Conservation (phyloP, 2,888 invertebrate genomes). For the Pheosia tremula region DNA sequence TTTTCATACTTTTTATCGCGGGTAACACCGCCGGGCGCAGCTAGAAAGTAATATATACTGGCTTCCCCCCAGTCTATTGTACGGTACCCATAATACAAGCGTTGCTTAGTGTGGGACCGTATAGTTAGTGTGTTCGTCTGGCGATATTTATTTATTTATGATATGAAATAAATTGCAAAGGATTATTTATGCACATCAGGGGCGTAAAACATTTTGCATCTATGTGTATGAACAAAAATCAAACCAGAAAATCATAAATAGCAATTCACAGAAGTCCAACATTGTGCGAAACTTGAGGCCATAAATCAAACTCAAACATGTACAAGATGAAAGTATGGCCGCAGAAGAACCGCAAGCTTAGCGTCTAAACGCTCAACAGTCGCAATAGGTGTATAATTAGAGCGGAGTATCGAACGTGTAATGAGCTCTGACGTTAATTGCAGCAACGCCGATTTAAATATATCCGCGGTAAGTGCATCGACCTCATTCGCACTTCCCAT, state of each 20-base stretch:
- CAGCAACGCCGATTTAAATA: slow-evolving; percentile 64
- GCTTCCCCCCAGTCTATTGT: too few species aligned
- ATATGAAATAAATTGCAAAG: too few species aligned
- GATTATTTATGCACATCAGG: too few species aligned
- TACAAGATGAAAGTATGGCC: slow-evolving; percentile 14
- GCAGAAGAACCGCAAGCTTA: slow-evolving; percentile 24
- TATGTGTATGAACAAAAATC: too few species aligned
- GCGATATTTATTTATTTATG: too few species aligned
- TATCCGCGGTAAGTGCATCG: slow-evolving; percentile 61
- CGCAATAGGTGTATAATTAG: slow-evolving; percentile 55
- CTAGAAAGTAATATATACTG: too few species aligned
- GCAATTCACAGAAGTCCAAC: not conserved
- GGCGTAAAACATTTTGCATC: too few species aligned
- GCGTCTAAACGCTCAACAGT: slow-evolving; percentile 21
- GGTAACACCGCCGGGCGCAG: too few species aligned
- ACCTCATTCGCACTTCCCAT: slow-evolving; percentile 46
- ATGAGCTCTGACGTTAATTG: slow-evolving; percentile 65
- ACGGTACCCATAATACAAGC: too few species aligned
- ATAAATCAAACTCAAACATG: not conserved
- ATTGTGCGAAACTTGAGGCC: not conserved
- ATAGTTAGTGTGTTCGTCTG: too few species aligned
- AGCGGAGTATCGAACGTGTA: slow-evolving; percentile 60
- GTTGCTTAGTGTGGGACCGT: too few species aligned
- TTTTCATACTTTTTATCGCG: too few species aligned
- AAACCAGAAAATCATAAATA: not conserved